Conservation (phyloP, 2,797 vertebrate species). For the Acrocephalus scirpaceus region DNA sequence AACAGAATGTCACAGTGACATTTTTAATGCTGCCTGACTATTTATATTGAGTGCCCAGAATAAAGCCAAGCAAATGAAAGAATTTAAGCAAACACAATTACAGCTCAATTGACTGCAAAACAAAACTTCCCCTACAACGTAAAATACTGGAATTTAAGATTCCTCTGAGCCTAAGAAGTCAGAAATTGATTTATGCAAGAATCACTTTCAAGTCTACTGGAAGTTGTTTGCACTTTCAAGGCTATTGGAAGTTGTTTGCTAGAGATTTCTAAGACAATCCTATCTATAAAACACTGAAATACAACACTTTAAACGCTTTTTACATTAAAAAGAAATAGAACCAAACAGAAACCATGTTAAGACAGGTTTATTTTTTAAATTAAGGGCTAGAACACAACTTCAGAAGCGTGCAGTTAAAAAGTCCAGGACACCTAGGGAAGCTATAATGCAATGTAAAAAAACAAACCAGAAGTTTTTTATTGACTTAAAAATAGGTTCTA, state of each 20-base stretch:
- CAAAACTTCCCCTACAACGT: background rate
- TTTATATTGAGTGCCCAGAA: background rate
- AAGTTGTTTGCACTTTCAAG: background rate
- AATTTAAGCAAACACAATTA: conserved; percentile 26
- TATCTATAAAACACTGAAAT: background rate
- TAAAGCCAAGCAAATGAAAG: conserved; percentile 31
- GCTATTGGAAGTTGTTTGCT: background rate
- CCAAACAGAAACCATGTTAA: background rate
- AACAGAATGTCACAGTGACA: conserved; percentile 7
- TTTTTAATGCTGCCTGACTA: conserved; percentile 14
- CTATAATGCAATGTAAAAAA: background rate
- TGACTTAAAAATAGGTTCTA: background rate
- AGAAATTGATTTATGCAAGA: background rate
- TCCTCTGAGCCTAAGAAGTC: background rate
- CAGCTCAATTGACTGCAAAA: background rate
- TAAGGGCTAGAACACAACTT: background rate
- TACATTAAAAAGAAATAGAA: background rate
- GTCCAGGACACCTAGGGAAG: background rate
- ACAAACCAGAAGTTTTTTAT: background rate
- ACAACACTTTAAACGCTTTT: background rate
- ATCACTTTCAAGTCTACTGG: background rate
- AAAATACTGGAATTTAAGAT: background rate
- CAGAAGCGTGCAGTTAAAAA: background rate
- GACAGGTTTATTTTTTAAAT: background rate
- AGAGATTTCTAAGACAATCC: background rate